Base-by-base conservation (phyloP, 2,797 vertebrate genomes). In the Ispidina lecontei region DNA sequence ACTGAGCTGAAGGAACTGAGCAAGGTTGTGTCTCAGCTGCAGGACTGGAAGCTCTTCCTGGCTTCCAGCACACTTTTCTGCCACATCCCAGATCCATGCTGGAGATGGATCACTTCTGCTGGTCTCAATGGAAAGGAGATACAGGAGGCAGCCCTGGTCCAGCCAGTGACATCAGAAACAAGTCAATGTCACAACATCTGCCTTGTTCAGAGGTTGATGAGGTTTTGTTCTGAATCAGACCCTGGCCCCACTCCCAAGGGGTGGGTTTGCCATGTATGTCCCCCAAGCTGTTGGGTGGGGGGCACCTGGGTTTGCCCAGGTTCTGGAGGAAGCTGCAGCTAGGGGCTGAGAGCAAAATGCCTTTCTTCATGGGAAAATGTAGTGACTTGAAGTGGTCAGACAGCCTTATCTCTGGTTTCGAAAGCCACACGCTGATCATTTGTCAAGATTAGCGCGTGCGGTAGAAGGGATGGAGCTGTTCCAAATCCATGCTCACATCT, bases 381-480 rank as follows among this genome's bases (percentile, higher is more conserved):
- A 46, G 71, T 35, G 86, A 64, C 86, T 91, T 73, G 84, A 91
- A 91, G 84, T 91, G 91, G 91, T 84, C 69, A 62, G 93, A 47
- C 84, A 76, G 91, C 76, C 94, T 95, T 96, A 97, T 96, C 95
- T 94, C 84, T 95, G 84, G 65, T 81, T 94, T 91, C 56, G 56
- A 95, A 73, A 96, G 87, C 49, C 93, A 82, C 91, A 62, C 70
- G 84, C 90, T 96, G 96, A 96, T 97, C 85, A 72, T 91, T 96
- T 93, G 95, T 96, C 95, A 94, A 97, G 95, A 97, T 96, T 96
- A 96, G 93, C 72, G 55, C 79, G 41, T 71, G 91, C 75, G 35
- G 83, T 85, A n/a, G 93, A 90, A 94, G 87, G 94, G 94, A 96
- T 96, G 95, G 95, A 96, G 89, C 93, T 56, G 94, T 93, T 97